Base-by-base conservation (phyloP, 2,888 invertebrate species). In the Sarcophaga rosellei region DNA sequence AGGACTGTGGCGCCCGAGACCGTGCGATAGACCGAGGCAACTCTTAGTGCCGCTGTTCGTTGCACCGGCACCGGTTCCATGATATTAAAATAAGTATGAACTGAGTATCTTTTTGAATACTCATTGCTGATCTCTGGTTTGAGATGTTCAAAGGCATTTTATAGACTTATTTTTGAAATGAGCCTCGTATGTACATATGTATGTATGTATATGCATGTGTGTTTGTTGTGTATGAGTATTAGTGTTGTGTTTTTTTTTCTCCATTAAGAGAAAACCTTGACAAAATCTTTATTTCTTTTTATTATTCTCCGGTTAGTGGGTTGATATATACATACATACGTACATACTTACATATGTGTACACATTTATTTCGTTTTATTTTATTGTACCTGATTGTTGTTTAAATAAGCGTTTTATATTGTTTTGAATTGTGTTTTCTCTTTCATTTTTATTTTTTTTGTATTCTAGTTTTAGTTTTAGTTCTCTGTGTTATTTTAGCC, bases 241-340 rank as follows among this genome's bases (percentile, higher is more conserved):
- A 53, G 53, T 53, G 17, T 15, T 35, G 35, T 2, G 5, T 53
- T 53, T 53, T 53, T 15, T 53, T 53, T 53, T 53, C 53, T 53
- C 53, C 17, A 53, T 53, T 17, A 53, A 53, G 53, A 53, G 53
- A 35, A 74, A 74, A 63, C n/a, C 73, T 73, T 73, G 73, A 20
- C 61, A 21, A 61, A 73, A 62, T 73, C 6, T 69, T 53, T 47
- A 21, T 21, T 68, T 35, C 4, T 12, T 47, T 21, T 73, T 21
- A 12, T 53, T 53, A 17, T 53, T 53, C 53, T 53, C 53, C 53
- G 17, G 53, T 53, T 53, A 53, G 15, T 53, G 12, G 53, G 53
- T 17, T 35, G 12, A 35, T 65, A 6, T 65, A 35, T 15, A 47
- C 47, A 15, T 15, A 15, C 47, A 47, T 47, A 12, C 10, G 47